Evolutionary conservation across 2,888 invertebrate genomes (phyloP).

Genomic region (Caenorhabditis sulstoni): DNA sequence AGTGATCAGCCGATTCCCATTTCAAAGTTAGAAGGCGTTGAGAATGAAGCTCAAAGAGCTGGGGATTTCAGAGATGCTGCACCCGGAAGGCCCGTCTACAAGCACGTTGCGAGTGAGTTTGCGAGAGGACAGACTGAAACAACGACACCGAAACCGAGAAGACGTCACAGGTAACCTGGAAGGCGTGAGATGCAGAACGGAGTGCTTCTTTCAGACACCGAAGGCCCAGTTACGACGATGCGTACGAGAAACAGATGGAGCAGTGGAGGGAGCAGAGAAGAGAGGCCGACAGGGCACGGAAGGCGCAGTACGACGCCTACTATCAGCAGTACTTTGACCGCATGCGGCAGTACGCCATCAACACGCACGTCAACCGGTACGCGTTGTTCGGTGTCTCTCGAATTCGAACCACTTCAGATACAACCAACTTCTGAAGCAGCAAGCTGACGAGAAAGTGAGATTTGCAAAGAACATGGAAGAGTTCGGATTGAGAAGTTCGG

Average conservation of each 20-base stretch:
- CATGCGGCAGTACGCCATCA: slow-evolving; percentile 64
- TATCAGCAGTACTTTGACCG: slow-evolving; percentile 69
- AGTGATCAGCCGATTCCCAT: slow-evolving; percentile 40
- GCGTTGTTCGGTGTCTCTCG: slow-evolving; percentile 3
- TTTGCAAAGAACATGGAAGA: slow-evolving; percentile 65
- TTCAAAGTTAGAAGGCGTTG: slow-evolving; percentile 23
- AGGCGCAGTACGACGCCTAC: slow-evolving; percentile 57
- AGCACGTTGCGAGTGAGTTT: slow-evolving; percentile 38
- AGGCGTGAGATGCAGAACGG: background rate
- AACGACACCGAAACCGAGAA: slow-evolving; percentile 44
- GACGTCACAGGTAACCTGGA: slow-evolving; percentile 35
- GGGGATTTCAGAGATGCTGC: slow-evolving; percentile 39
- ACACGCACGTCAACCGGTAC: slow-evolving; percentile 58
- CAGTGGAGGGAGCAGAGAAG: slow-evolving; percentile 44
- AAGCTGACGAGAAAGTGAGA: slow-evolving; percentile 52
- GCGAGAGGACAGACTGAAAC: slow-evolving; percentile 31
- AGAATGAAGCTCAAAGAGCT: background rate
- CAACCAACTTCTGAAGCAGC: slow-evolving; percentile 58
- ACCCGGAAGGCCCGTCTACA: slow-evolving; percentile 33
- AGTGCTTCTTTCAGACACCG: slow-evolving; percentile 28
- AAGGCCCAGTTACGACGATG: slow-evolving; percentile 30
- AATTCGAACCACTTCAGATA: too few relatives aligned
- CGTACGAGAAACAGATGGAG: slow-evolving; percentile 43
- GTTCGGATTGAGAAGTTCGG: slow-evolving; percentile 59
- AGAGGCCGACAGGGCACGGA: slow-evolving; percentile 39